These are phyloP conservation scores for Thaleichthys pacificus DNA, from an alignment of 2,797 vertebrate genomes.

Conservation along the genomic window DNA sequence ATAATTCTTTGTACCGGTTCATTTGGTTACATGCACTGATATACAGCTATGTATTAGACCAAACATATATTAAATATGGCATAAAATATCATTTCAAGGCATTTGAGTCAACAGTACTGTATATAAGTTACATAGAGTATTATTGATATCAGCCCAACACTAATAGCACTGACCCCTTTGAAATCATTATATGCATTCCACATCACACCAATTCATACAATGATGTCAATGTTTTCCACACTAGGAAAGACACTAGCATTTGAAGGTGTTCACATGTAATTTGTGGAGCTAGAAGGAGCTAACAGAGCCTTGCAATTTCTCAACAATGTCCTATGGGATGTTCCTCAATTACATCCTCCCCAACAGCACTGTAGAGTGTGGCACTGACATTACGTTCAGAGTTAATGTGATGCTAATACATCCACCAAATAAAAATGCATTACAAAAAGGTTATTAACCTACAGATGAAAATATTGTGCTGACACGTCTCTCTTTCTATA, in stretches of 20 bases:
- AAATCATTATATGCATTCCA: background rate
- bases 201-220: background rate
- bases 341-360: conserved; percentile 61
- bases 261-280: conserved; percentile 48
- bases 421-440: conserved; percentile 55
- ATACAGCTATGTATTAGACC: background rate
- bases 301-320: conserved; percentile 55
- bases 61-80: conserved; percentile 13
- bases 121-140: background rate
- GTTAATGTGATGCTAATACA: conserved; percentile 66
- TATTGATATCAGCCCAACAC: background rate
- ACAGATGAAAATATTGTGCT: conserved; percentile 52
- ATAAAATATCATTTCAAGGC: conserved; percentile 1
- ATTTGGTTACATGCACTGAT: background rate
- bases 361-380: conserved; percentile 36
- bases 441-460: conserved; percentile 64
- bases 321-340: conserved; percentile 56
- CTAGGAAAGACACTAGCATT: conserved; percentile 25
- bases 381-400: conserved; percentile 59
- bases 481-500: conserved; percentile 5
- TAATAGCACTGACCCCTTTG: conserved; percentile 7
- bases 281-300: conserved; percentile 49
- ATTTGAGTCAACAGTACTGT: background rate
- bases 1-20: conserved; percentile 41
- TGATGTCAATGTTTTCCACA: conserved; percentile 31